Percentiles rank a stretch among this genome's conserved stretches.
phyloP scores from a whole-genome alignment of 1,140 invertebrate species.

The Platyscapa corneri region DNA sequence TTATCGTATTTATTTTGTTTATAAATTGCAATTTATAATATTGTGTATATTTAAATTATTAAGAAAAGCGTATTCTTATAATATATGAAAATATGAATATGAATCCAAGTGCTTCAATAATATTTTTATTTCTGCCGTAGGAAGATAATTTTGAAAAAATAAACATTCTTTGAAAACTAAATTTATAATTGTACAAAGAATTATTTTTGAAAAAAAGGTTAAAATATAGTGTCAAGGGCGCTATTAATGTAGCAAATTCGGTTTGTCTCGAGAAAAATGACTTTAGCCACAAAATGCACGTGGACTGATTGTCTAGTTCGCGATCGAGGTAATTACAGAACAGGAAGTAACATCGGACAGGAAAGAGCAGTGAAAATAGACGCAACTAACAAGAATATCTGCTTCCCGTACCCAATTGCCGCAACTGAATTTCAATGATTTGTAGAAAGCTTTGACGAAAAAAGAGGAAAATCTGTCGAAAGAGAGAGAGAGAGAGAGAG shows the following conservation, averaged over 20 bases:
- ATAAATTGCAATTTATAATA: too few relatives aligned
- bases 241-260: background rate
- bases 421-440: conserved; percentile 68
- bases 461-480: background rate
- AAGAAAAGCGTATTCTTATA: too few relatives aligned
- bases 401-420: conserved; percentile 29
- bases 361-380: background rate
- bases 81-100: too few relatives aligned
- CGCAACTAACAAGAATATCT: background rate
- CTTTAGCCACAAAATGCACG: conserved; percentile 30
- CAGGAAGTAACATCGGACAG: background rate
- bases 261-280: background rate
- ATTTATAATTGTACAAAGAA: too few relatives aligned
- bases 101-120: too few relatives aligned
- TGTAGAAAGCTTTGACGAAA: conserved; percentile 54
- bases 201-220: too few relatives aligned
- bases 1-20: too few relatives aligned
- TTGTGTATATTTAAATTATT: too few relatives aligned
- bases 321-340: background rate
- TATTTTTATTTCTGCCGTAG: too few relatives aligned
- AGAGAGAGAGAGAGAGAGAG: too few relatives aligned
- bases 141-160: too few relatives aligned
- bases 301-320: conserved; percentile 6
- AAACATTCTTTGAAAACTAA: too few relatives aligned
- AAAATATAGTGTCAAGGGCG: background rate